Evolutionary conservation across 2,113 vertebrate species (phyloP).

Genomic region (Chloebia gouldiae): DNA sequence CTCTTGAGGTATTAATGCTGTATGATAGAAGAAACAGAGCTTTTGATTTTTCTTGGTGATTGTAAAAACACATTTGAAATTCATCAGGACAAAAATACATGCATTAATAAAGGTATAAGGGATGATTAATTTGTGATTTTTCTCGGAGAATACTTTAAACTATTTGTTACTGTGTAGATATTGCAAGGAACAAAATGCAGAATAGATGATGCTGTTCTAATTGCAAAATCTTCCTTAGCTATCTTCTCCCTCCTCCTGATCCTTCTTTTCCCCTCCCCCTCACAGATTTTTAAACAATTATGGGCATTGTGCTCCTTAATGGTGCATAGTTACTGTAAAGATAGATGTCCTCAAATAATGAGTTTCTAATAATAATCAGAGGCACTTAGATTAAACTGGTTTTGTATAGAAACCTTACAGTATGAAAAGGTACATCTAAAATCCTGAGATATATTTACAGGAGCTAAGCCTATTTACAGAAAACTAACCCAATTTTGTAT

Average conservation of each 20-base stretch:
- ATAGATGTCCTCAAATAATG: conserved; percentile 59
- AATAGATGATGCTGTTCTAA: conserved; percentile 1
- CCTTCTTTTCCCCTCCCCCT: background rate
- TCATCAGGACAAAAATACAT: background rate
- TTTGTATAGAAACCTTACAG: conserved; percentile 19
- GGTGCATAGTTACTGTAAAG: conserved; percentile 39
- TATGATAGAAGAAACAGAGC: background rate
- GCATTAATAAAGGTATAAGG: background rate
- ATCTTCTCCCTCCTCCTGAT: conserved; percentile 15
- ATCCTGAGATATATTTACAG: conserved; percentile 42
- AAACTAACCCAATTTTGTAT: conserved; percentile 31
- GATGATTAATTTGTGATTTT: background rate
- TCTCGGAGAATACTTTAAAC: background rate
- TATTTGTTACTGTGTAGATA: background rate
- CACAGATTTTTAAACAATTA: conserved; percentile 40
- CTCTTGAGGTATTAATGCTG: background rate
- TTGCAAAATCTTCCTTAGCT: conserved; percentile 29
- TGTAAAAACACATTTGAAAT: background rate
- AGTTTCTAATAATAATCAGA: conserved; percentile 62
- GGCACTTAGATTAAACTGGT: conserved; percentile 30
- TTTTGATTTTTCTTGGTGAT: background rate
- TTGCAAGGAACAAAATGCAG: conserved; percentile 1
- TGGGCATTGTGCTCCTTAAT: conserved; percentile 43
- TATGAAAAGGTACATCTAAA: conserved; percentile 22
- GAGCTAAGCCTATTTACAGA: conserved; percentile 39